These are phyloP conservation scores for Myiagra hebetior DNA, from an alignment of 2,113 vertebrate genomes.

Conservation along the genomic window DNA sequence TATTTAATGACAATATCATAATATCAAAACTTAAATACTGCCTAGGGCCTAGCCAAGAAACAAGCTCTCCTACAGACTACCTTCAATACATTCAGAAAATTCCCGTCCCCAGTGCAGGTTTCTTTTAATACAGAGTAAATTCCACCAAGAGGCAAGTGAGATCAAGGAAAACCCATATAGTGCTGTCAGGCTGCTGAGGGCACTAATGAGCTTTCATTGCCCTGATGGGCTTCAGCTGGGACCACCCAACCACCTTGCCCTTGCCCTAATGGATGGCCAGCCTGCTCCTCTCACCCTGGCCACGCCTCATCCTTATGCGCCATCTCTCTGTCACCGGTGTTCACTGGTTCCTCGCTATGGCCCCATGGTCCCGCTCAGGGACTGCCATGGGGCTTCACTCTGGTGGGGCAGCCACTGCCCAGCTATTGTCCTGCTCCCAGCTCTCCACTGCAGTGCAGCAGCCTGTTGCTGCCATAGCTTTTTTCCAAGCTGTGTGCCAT, in stretches of 20 bases:
- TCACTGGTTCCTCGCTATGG: neutral
- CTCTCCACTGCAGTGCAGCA: neutral
- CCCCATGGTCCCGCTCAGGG: neutral
- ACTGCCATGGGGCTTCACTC: neutral
- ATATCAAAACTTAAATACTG: neutral
- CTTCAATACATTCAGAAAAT: neutral
- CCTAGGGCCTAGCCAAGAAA: neutral
- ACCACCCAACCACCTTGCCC: neutral
- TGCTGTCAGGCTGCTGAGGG: neutral
- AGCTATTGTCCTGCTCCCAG: neutral
- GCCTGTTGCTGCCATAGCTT: neutral
- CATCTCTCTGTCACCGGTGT: rapidly evolving
- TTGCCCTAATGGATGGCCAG: no score
- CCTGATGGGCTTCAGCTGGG: neutral
- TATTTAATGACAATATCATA: neutral
- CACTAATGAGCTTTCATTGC: neutral
- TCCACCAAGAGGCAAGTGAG: neutral
- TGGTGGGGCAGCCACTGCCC: neutral
- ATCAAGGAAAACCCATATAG: neutral
- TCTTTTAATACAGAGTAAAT: neutral
- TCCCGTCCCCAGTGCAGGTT: no score
- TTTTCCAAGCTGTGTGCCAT: neutral
- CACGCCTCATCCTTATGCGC: no score
- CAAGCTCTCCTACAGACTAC: no score
- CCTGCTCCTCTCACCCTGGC: neutral